These are phyloP conservation scores for Melitaea athalia DNA, from an alignment of 2,888 invertebrate species.

Conservation along the genomic window DNA sequence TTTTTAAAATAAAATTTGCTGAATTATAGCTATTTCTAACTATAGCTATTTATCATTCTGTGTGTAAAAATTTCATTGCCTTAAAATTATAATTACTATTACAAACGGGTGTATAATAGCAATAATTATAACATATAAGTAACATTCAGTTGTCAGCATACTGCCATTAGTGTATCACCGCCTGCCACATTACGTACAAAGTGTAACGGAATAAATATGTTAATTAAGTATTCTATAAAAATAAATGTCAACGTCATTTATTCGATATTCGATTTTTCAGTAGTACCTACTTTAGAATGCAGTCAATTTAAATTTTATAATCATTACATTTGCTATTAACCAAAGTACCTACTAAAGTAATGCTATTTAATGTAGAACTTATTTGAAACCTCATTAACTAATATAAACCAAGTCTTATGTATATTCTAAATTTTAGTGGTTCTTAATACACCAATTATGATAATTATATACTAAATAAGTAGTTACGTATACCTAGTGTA, in stretches of 20 bases:
- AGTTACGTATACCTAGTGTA: not conserved
- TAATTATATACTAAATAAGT: not conserved
- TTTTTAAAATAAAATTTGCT: not conserved
- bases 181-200: conserved; percentile 32
- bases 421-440: conserved; percentile 4
- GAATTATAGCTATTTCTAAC: not conserved
- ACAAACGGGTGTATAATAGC: conserved; percentile 7
- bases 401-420: conserved; percentile 8
- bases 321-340: not conserved
- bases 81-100: not conserved
- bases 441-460: conserved; percentile 4
- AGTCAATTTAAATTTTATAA: conserved; percentile 23
- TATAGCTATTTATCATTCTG: not conserved
- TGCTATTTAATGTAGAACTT: not conserved
- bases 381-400: not conserved
- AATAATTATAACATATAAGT: conserved; percentile 9
- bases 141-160: conserved; percentile 14
- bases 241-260: not conserved
- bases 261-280: too few relatives aligned
- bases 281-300: not conserved
- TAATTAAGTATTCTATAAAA: not conserved
- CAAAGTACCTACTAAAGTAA: not conserved
- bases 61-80: not conserved
- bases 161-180: conserved; percentile 25
- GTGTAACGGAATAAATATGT: not conserved